Conservation (phyloP, 2,797 vertebrate genomes). For the Falco naumanni region DNA sequence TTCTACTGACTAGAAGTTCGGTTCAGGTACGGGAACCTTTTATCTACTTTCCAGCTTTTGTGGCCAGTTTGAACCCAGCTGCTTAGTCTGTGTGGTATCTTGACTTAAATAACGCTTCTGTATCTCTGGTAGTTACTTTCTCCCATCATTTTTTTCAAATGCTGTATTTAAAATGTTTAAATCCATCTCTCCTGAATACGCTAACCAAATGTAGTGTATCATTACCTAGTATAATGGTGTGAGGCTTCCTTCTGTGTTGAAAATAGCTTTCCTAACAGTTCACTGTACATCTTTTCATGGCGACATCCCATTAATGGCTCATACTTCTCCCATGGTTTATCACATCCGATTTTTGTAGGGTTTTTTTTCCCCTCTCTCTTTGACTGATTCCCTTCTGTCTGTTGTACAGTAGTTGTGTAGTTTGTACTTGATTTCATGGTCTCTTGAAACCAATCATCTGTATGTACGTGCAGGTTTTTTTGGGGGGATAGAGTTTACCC, state of each 20-base stretch:
- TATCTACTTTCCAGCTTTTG: not conserved
- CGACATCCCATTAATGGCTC: not conserved
- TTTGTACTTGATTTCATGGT: not conserved
- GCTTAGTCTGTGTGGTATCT: not conserved
- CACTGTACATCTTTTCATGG: not conserved
- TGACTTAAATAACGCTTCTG: not conserved
- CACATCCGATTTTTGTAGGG: not conserved
- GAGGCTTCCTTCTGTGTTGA: not conserved
- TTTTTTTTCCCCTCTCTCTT: not conserved
- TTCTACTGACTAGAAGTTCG: not conserved
- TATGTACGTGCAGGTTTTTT: not conserved
- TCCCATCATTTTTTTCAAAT: not conserved
- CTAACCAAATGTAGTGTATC: not conserved
- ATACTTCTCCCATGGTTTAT: not conserved
- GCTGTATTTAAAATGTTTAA: not conserved
- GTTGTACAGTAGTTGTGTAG: not conserved
- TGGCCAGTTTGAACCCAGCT: not conserved
- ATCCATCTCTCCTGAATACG: not conserved
- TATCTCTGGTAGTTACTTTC: not conserved
- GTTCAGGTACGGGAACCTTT: not conserved
- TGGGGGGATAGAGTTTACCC: accelerated
- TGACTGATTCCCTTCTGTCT: not conserved
- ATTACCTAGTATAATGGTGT: not conserved
- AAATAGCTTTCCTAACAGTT: not conserved
- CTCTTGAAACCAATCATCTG: not conserved